Percentiles rank a stretch among this genome's conserved stretches.
phyloP scores from a whole-genome alignment of 2,113 vertebrate species.

The Craseonycteris thonglongyai region DNA sequence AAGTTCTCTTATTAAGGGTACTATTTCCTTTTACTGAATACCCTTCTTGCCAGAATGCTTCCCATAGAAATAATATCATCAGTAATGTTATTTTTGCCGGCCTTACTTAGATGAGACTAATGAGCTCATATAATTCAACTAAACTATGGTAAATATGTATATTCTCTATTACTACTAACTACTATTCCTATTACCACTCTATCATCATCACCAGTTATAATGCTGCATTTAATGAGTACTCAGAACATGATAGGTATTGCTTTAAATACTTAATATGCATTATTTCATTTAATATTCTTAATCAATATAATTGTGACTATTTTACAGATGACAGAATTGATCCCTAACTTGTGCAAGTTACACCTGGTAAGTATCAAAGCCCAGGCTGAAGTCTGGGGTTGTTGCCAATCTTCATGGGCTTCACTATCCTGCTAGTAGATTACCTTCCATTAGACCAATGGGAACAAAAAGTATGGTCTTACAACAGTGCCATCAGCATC shows the following conservation, averaged over 20 bases:
- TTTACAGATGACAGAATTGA: neutral
- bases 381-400: neutral
- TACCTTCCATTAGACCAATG: neutral
- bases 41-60: neutral
- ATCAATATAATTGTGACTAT: neutral
- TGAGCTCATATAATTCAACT: neutral
- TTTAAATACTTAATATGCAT: neutral
- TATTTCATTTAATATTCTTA: neutral
- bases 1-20: neutral
- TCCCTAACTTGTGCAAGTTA: neutral
- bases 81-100: neutral
- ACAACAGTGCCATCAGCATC: neutral
- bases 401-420: rapidly evolving
- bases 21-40: neutral
- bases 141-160: neutral
- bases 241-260: neutral
- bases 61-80: neutral
- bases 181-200: neutral
- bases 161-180: neutral
- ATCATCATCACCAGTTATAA: neutral
- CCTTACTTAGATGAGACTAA: neutral
- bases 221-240: neutral
- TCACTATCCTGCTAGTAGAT: neutral
- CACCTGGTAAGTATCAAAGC: neutral
- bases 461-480: rapidly evolving